Conservation (phyloP, 2,113 vertebrate genomes). For the Ochotona princeps region DNA sequence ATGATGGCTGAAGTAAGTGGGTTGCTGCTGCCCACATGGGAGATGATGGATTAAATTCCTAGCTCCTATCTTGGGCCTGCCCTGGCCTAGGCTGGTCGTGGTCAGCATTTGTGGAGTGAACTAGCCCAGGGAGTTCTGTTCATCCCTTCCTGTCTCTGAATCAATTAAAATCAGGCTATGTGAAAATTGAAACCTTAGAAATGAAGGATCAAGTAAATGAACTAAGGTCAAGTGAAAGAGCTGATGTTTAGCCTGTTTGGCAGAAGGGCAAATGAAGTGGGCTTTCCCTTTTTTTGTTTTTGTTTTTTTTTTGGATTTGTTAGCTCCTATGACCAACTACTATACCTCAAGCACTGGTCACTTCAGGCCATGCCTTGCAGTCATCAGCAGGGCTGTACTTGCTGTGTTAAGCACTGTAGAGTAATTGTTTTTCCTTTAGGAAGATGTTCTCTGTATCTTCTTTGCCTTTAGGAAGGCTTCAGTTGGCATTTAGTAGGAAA, state of each 20-base stretch:
- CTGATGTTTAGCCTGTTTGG: neutral
- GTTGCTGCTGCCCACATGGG: no score
- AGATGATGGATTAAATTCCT: no score
- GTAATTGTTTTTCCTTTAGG: neutral
- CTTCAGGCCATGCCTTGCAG: neutral
- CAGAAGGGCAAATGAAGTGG: neutral
- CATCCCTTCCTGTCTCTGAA: no score
- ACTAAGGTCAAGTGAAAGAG: no score
- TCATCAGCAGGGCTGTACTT: neutral
- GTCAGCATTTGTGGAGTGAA: no score
- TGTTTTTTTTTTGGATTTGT: neutral
- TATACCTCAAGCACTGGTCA: neutral
- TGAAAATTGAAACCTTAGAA: no score
- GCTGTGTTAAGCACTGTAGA: neutral
- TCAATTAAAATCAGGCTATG: no score
- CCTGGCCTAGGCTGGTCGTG: no score
- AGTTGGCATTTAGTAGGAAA: constrained; percentile 6
- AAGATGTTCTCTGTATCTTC: neutral
- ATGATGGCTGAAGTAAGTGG: no score
- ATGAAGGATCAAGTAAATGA: no score
- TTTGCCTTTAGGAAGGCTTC: neutral
- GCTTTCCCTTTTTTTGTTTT: neutral
- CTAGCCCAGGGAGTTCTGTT: no score
- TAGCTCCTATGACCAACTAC: neutral
- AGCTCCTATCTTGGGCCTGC: no score